Evolutionary conservation across 2,797 vertebrate genomes (phyloP).

Genomic region (Gymnothorax reevesii): DNA sequence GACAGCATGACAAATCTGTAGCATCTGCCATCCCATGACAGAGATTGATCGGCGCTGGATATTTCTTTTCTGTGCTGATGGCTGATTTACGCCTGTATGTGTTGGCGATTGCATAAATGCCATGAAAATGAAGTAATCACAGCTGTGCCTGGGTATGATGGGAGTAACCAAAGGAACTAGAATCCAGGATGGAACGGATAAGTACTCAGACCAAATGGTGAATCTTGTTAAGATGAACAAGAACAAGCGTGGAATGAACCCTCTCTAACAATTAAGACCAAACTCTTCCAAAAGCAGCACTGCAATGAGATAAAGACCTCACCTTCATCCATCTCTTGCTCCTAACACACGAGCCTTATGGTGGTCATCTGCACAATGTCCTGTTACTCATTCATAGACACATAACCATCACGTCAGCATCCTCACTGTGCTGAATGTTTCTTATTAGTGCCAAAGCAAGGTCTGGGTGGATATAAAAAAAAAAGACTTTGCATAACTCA

Average conservation of each 20-base stretch:
- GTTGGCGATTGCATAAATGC: conserved; percentile 45
- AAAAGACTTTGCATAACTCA: conserved; percentile 50
- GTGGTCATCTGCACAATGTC: neutral
- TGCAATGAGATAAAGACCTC: neutral
- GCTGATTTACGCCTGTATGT: conserved; percentile 45
- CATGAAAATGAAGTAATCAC: conserved; percentile 44
- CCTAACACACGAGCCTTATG: too few species aligned
- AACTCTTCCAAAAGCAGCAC: neutral
- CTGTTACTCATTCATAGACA: neutral
- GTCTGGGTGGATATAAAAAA: neutral
- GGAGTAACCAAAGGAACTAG: conserved; percentile 20
- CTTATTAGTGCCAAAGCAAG: neutral
- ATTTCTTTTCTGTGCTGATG: conserved; percentile 40
- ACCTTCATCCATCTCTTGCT: too few species aligned
- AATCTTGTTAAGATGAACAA: neutral
- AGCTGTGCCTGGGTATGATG: conserved; percentile 31
- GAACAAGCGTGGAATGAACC: neutral
- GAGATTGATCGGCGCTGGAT: conserved; percentile 49
- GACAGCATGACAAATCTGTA: conserved; percentile 53
- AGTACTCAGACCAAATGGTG: neutral
- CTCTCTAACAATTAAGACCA: neutral
- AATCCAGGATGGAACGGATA: conserved; percentile 17
- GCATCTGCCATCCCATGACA: conserved; percentile 45
- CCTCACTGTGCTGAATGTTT: neutral
- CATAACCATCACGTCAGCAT: neutral